Conservation (phyloP, 2,113 vertebrate genomes). For the Epinephelus lanceolatus region DNA sequence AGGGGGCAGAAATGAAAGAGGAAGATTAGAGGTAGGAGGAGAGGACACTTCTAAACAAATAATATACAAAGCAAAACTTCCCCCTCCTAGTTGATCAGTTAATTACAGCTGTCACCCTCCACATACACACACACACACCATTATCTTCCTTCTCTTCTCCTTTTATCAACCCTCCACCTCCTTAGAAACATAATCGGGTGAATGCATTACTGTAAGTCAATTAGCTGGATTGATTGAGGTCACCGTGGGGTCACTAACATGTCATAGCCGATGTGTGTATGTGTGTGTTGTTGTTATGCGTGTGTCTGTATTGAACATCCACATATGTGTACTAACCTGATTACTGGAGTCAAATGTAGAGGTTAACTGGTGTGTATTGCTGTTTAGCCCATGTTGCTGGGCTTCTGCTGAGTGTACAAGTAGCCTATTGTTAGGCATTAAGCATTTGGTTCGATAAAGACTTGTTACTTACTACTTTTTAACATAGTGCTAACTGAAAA, state of each 20-base stretch:
- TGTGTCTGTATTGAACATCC: conserved; percentile 1
- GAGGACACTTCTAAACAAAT: not conserved
- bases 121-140: conserved; percentile 3
- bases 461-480: too few relatives aligned
- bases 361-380: not conserved
- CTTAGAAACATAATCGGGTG: conserved; percentile 56
- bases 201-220: conserved; percentile 69
- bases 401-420: not conserved
- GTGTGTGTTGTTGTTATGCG: conserved; percentile 14
- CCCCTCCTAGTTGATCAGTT: not conserved
- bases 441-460: not conserved
- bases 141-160: not conserved
- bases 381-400: not conserved
- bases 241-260: conserved; percentile 30
- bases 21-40: not conserved
- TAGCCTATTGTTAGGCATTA: not conserved
- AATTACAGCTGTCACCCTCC: conserved; percentile 16
- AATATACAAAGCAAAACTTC: not conserved
- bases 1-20: not conserved
- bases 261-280: not conserved
- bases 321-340: not conserved
- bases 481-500: not conserved
- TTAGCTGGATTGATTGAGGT: conserved; percentile 58
- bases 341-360: conserved; percentile 5
- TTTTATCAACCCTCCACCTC: conserved; percentile 18